These are phyloP conservation scores for Iguana delicatissima DNA, from an alignment of 2,797 vertebrate species.

Conservation along the genomic window DNA sequence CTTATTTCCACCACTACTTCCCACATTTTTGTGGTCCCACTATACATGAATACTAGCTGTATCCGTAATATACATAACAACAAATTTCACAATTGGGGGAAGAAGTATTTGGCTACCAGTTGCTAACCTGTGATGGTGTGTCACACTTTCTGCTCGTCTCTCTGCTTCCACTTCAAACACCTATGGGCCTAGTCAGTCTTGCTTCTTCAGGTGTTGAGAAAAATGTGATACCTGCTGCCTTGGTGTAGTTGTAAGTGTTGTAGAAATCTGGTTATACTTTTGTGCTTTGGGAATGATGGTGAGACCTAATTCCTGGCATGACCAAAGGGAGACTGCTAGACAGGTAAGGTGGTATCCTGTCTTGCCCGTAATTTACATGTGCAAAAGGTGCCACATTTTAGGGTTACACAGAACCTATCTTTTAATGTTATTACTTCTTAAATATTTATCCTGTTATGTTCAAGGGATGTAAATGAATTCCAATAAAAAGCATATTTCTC, in stretches of 20 bases:
- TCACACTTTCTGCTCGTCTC: not conserved
- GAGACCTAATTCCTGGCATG: conserved; percentile 10
- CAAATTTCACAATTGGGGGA: not conserved
- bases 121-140: not conserved
- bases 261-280: not conserved
- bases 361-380: not conserved
- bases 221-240: not conserved
- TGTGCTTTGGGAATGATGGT: not conserved
- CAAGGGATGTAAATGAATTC: not conserved
- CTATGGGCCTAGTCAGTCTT: not conserved
- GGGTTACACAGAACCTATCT: not conserved
- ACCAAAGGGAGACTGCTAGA: not conserved
- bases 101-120: not conserved
- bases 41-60: not conserved
- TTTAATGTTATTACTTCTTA: not conserved
- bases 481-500: not conserved
- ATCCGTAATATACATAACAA: not conserved
- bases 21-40: not conserved
- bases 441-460: not conserved
- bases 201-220: not conserved
- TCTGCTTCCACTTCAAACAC: not conserved
- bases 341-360: not conserved
- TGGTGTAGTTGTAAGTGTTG: not conserved
- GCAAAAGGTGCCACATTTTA: not conserved
- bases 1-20: not conserved